Base-by-base conservation (phyloP, 2,888 invertebrate genomes). In the Lissocephala sabroskyi region DNA sequence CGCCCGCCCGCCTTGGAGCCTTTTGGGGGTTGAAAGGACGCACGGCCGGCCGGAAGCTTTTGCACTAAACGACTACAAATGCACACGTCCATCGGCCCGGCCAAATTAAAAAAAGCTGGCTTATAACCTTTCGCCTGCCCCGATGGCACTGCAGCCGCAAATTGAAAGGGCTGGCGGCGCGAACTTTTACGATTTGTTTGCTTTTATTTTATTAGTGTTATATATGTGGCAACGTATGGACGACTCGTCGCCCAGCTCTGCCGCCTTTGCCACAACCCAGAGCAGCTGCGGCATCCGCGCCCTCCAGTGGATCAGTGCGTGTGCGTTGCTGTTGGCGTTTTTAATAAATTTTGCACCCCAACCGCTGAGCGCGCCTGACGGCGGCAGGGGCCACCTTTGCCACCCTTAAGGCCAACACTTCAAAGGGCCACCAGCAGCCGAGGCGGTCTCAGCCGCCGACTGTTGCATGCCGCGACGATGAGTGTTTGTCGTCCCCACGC, bases 101-200 rank as follows among this genome's bases (percentile, higher is more conserved):
- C 28, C 53, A 56, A 54, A 55, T 42, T 45, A 56, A 56, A 50
- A 46, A 54, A 49, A 23, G 3, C 23, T 23, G 4, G 23, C 23
- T 23, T 23, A 5, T 7, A 23, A 23, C 23, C 7, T 23, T 23
- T 23, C 7, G 3, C 7, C 23, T 7, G 23, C 23, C 23, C 23
- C 3, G 4, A 23, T 23, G 4, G 4, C 23, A 7, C 4, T 7
- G 3, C 23, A 3, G 4, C 23, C 7, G 18, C 7, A 11, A 11
- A 40, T 44, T 45, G 35, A 49, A 35, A 40, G 51, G 51, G 43
- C 46, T n/a, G n/a, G n/a, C n/a, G n/a, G 47, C 41, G 58, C 53
- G 65, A 62, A 62, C 48, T 59, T 57, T 65, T 41, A 65, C 67
- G 64, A 57, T 60, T 59, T 60, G 65, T 52, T 57, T 64, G 54